These are phyloP conservation scores for Percina caprodes DNA, from an alignment of 2,113 vertebrate genomes.

Conservation along the genomic window DNA sequence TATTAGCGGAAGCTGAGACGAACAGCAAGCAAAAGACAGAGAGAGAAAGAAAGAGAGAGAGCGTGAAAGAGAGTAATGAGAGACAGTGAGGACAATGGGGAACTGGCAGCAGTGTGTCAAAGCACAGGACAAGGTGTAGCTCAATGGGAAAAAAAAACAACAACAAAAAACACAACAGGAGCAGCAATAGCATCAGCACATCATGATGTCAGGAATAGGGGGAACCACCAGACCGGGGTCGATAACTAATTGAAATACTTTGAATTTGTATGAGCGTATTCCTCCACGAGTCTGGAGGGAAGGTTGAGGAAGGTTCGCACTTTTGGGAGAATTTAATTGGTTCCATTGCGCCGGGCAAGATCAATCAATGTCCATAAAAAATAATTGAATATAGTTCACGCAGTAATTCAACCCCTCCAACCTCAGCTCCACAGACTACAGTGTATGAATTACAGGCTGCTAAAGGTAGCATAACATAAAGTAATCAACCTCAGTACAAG, in stretches of 20 bases:
- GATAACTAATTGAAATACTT: slow-evolving; percentile 70
- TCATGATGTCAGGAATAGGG: slow-evolving; percentile 47
- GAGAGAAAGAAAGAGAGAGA: slow-evolving; percentile 33
- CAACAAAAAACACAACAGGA: neutral
- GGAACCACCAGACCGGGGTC: slow-evolving; percentile 56
- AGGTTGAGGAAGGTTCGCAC: slow-evolving; percentile 34
- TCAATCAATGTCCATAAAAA: slow-evolving; percentile 68
- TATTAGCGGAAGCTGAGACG: slow-evolving; percentile 86
- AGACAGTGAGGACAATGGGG: slow-evolving; percentile 59
- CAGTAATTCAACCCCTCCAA: slow-evolving; percentile 40
- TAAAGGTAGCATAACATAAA: neutral
- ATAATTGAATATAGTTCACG: slow-evolving; percentile 58
- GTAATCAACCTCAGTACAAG: neutral
- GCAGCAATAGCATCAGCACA: slow-evolving; percentile 48
- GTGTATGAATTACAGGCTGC: neutral
- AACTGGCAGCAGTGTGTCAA: slow-evolving; percentile 50
- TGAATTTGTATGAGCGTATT: slow-evolving; percentile 48
- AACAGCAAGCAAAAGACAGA: slow-evolving; percentile 58
- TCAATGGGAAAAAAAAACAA: neutral
- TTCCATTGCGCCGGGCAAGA: slow-evolving; percentile 53
- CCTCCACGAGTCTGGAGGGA: slow-evolving; percentile 39
- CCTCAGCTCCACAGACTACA: slow-evolving; percentile 4
- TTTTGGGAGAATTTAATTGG: slow-evolving; percentile 73
- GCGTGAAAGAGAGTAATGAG: slow-evolving; percentile 33
- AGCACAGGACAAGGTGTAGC: slow-evolving; percentile 46